These are phyloP conservation scores for Mesitornis unicolor DNA, from an alignment of 2,113 vertebrate species.

Conservation along the genomic window DNA sequence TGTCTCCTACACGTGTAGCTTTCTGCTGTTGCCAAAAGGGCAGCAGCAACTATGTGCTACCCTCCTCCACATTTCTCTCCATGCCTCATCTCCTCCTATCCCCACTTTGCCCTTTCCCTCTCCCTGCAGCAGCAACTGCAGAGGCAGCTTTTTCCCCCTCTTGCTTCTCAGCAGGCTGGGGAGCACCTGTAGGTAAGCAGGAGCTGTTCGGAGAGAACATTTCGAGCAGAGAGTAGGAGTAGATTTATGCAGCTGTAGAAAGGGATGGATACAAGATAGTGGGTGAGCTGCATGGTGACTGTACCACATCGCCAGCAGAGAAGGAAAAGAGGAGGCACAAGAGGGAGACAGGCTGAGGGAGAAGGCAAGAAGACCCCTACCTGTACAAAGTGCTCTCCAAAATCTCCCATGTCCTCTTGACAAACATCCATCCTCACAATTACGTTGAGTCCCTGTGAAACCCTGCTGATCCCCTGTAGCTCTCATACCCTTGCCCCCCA, in stretches of 20 bases:
- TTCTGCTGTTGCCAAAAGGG: slow-evolving; percentile 1
- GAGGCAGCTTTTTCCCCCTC: not conserved
- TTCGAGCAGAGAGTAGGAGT: slow-evolving; percentile 54
- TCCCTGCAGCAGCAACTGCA: not conserved
- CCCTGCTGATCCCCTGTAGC: not conserved
- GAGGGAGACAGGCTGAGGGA: not conserved
- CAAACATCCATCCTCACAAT: not conserved
- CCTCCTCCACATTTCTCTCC: slow-evolving; percentile 1
- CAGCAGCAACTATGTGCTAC: not conserved
- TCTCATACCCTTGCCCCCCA: not conserved
- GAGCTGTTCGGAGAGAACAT: not conserved
- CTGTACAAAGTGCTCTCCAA: not conserved
- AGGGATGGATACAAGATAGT: not conserved
- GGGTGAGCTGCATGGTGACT: slow-evolving; percentile 19
- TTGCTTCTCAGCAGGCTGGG: not conserved
- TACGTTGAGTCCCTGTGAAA: not conserved
- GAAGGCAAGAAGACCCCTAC: not conserved
- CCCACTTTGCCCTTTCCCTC: not conserved
- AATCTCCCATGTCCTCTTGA: not conserved
- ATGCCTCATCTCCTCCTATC: not conserved
- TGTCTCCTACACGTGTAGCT: not conserved
- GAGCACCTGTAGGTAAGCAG: slow-evolving; percentile 22
- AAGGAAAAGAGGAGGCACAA: not conserved
- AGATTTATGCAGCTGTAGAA: slow-evolving; percentile 39
- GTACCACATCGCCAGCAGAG: not conserved